These are phyloP conservation scores for Hucho hucho DNA, from an alignment of 2,113 vertebrate genomes.

Conservation along the genomic window DNA sequence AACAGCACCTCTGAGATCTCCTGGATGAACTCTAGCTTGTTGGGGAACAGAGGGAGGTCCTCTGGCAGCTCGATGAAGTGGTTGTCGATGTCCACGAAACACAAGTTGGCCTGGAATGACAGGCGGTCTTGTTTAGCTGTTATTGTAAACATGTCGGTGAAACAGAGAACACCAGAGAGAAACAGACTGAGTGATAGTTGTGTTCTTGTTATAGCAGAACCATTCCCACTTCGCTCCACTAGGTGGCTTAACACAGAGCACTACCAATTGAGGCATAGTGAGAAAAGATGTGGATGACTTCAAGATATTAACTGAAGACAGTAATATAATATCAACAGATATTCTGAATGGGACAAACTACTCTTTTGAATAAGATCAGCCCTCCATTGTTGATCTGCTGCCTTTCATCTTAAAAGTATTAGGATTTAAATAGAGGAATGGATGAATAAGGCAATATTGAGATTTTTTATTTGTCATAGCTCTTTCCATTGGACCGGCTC, in stretches of 20 bases:
- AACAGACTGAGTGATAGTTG: not conserved
- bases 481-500: conserved; percentile 6
- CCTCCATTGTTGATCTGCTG: not conserved
- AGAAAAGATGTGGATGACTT: not conserved
- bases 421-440: not conserved
- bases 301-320: not conserved
- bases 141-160: not conserved
- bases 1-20: conserved; percentile 94
- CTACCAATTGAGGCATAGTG: not conserved
- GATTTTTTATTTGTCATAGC: conserved; percentile 4
- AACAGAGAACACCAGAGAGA: not conserved
- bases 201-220: not conserved
- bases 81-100: conserved; percentile 99
- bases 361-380: not conserved
- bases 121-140: not conserved
- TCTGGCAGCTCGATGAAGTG: conserved; percentile 97
- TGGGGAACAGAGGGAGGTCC: conserved; percentile 96
- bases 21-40: conserved; percentile 97
- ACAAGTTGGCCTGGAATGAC: conserved; percentile 87
- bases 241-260: not conserved
- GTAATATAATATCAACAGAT: not conserved
- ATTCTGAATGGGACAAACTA: not conserved
- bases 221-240: not conserved
- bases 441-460: conserved; percentile 8
- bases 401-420: not conserved